Base-by-base conservation (phyloP, 2,888 invertebrate species). In the Molorchus minor region DNA sequence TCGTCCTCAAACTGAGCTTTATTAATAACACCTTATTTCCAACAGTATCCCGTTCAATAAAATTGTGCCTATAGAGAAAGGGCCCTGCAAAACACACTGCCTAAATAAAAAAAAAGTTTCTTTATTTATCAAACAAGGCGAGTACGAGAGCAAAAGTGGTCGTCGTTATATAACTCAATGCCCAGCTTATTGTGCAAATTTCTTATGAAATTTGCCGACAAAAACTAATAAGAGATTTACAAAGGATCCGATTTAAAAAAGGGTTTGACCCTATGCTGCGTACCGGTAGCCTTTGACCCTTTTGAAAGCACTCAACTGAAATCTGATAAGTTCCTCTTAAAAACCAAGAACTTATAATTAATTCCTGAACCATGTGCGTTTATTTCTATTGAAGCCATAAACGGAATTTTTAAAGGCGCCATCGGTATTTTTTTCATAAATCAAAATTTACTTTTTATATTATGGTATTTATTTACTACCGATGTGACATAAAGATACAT, bases 161-260 rank as follows among this genome's bases (percentile, higher is more conserved):
- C 59, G 64, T 64, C 64, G 61, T 70, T 68, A 67, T 60, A 65
- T 61, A 67, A 71, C 69, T 69, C 69, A 67, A 68, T 69, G 70
- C 69, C n/a, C 63, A 55, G 65, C 68, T 69, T 66, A 71, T 73
- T 71, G 72, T 71, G 71, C 70, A 64, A 68, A 72, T 72, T 72
- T 72, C 65, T 70, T 72, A 68, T 71, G 68, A 67, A 72, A 70
- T 72, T 68, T 62, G 69, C 74, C 74, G 72, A 73, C 71, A 69
- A 71, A 73, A 71, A 71, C 71, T 70, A 73, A 74, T 73, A 70
- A 73, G 70, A 70, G 72, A 71, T 72, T 66, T 65, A 70, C 73
- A 74, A 74, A 74, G 71, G 71, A 65, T 62, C 74, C 74, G 72
- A 73, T 72, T 73, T 72, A 70, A 69, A 69, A n/a, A 73, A 71